phyloP scores from a whole-genome alignment of 2,113 vertebrate genomes.

The Zosterops pallidus region DNA sequence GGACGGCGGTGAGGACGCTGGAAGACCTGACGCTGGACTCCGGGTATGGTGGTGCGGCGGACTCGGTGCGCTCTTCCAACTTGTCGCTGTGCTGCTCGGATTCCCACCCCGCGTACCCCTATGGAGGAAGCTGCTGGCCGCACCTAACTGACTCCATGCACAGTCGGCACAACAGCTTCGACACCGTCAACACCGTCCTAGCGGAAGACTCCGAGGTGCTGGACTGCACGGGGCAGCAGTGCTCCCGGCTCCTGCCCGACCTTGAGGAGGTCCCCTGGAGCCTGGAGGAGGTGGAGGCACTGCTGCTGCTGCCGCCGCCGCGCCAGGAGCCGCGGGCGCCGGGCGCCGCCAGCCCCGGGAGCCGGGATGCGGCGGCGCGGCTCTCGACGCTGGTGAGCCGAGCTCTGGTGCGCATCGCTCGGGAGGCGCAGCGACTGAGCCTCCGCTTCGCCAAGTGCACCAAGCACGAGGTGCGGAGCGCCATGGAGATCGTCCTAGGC shows the following conservation, averaged over 20 bases:
- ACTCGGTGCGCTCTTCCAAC: constrained; percentile 96
- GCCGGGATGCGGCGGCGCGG: constrained; percentile 84
- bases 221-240: constrained; percentile 93
- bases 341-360: constrained; percentile 68
- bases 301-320: constrained; percentile 75
- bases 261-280: constrained; percentile 98
- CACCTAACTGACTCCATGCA: constrained; percentile 96
- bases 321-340: constrained; percentile 25
- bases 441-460: constrained; percentile 96
- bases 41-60: constrained; percentile 98
- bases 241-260: constrained; percentile 95
- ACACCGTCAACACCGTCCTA: constrained; percentile 97
- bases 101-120: constrained; percentile 84
- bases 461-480: constrained; percentile 94
- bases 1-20: constrained; percentile 90
- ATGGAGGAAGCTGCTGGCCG: constrained; percentile 91
- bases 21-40: constrained; percentile 98
- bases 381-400: constrained; percentile 89
- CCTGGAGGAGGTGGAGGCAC: constrained; percentile 90
- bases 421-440: constrained; percentile 92
- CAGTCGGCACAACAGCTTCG: constrained; percentile 97
- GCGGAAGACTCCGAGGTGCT: constrained; percentile 96
- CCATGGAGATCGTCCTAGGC: constrained; percentile 89
- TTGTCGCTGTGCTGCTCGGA: constrained; percentile 96
- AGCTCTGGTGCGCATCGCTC: constrained; percentile 87